Conservation (phyloP, 2,797 vertebrate species). For the Lepus oiostolus region DNA sequence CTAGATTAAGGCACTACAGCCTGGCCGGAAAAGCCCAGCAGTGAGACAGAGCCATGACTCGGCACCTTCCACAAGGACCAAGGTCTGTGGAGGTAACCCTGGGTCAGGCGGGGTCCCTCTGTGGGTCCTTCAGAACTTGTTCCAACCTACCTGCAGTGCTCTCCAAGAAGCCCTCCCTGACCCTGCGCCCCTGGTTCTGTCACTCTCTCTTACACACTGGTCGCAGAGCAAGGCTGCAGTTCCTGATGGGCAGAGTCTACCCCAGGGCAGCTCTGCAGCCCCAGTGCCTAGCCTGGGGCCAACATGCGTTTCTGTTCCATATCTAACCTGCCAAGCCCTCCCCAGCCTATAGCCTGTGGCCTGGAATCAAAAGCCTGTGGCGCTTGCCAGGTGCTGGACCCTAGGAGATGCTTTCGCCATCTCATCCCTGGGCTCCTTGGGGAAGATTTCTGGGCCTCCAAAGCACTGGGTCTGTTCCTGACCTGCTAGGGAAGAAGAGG, state of each 20-base stretch:
- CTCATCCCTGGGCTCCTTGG: constrained; percentile 4
- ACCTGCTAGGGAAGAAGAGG: background rate
- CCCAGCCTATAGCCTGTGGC: background rate
- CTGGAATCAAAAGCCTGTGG: constrained; percentile 25
- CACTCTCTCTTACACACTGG: background rate
- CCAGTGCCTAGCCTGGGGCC: background rate
- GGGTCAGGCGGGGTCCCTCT: background rate
- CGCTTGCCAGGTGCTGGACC: background rate
- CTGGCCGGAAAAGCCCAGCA: background rate
- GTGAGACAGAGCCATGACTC: background rate
- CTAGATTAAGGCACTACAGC: background rate
- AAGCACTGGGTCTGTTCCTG: background rate
- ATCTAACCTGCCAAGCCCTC: background rate
- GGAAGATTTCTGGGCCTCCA: background rate
- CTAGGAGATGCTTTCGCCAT: background rate
- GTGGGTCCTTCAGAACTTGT: background rate
- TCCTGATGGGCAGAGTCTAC: background rate
- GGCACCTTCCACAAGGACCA: background rate
- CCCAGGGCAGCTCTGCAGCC: background rate
- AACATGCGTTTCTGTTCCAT: fast-evolving
- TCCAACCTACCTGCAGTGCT: background rate
- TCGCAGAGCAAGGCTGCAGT: background rate
- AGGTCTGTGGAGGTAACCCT: background rate
- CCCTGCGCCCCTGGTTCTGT: background rate
- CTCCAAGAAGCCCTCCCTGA: background rate